Conservation (phyloP, 2,888 invertebrate genomes). For the Drosophila emarginata region DNA sequence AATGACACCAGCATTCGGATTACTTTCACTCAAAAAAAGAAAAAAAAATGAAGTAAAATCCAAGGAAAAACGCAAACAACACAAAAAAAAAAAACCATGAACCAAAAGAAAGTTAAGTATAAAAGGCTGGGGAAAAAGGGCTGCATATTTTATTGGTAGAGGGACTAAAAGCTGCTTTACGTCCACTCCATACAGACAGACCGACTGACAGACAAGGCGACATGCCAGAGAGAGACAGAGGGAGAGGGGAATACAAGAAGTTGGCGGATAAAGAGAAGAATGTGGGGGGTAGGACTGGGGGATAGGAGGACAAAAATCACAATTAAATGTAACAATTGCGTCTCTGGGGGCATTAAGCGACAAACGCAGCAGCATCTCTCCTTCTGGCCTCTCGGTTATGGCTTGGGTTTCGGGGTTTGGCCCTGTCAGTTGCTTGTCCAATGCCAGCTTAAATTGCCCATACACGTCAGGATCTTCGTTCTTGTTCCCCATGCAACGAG, state of each 20-base stretch:
- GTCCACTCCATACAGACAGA: constrained; percentile 4
- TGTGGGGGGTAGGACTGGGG: constrained; percentile 33
- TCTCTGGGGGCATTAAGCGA: constrained; percentile 70
- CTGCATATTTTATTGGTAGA: constrained; percentile 59
- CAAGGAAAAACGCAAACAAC: constrained; percentile 36
- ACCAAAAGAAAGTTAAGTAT: constrained; percentile 10
- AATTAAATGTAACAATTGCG: constrained; percentile 77
- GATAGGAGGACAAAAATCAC: constrained; percentile 68
- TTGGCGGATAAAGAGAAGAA: constrained; percentile 12
- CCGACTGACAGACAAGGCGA: not conserved
- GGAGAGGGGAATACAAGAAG: constrained; percentile 9
- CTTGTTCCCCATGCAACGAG: constrained; percentile 2
- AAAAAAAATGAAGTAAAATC: constrained; percentile 23
- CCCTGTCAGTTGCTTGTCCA: constrained; percentile 73
- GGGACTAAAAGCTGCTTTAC: constrained; percentile 41
- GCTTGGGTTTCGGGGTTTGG: constrained; percentile 18
- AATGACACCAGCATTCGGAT: constrained; percentile 71
- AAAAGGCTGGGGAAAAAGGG: constrained; percentile 42
- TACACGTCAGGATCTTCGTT: constrained; percentile 65
- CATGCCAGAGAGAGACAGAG: not conserved
- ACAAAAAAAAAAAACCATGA: constrained; percentile 24
- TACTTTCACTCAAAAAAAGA: constrained; percentile 64
- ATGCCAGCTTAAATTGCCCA: constrained; percentile 77
- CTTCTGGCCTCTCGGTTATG: constrained; percentile 22
- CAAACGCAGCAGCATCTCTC: constrained; percentile 41